These are phyloP conservation scores for Gyrodactylus bullatarudis DNA, from an alignment of 1,140 invertebrate genomes.

Conservation along the genomic window DNA sequence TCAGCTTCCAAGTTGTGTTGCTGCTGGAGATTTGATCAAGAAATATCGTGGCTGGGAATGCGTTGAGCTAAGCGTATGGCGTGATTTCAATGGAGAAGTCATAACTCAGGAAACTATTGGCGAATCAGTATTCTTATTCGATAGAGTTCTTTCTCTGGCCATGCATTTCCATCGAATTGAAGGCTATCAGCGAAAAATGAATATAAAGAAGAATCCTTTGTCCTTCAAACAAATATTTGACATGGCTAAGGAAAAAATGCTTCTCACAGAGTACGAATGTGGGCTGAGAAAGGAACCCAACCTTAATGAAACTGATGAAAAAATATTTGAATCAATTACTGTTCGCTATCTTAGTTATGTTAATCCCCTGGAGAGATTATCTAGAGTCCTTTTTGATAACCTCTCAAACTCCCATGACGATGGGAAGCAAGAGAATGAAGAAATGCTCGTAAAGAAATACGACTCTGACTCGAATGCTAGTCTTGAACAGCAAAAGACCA, in stretches of 20 bases:
- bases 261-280: neutral
- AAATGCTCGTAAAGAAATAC: too few relatives aligned
- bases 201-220: neutral
- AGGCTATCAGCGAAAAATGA: neutral
- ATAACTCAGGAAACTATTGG: neutral
- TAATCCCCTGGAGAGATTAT: neutral
- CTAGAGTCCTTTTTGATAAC: neutral
- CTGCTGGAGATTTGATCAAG: neutral
- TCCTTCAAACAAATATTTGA: neutral
- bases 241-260: neutral
- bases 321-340: neutral
- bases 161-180: neutral
- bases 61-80: neutral
- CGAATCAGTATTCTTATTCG: neutral
- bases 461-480: too few relatives aligned
- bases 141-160: neutral
- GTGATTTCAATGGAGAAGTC: neutral
- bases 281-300: neutral
- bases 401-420: neutral
- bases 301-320: neutral
- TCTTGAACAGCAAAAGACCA: neutral
- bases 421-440: neutral
- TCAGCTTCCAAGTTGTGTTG: neutral
- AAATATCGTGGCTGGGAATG: conserved; percentile 3
- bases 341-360: neutral